These are phyloP conservation scores for Zeus faber DNA, from an alignment of 2,113 vertebrate species.

Conservation along the genomic window DNA sequence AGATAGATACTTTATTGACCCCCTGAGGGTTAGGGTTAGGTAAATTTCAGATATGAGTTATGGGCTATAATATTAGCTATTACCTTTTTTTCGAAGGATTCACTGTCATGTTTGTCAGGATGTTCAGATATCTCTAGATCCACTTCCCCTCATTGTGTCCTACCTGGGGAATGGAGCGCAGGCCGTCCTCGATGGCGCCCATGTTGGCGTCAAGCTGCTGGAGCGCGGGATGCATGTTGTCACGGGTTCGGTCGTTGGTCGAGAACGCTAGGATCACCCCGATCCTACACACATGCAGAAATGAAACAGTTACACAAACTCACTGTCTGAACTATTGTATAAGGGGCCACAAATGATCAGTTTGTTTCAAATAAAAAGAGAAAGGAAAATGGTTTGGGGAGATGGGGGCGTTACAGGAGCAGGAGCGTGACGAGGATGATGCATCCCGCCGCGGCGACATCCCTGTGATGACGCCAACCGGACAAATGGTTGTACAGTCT, in stretches of 20 bases:
- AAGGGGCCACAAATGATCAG: too few species aligned
- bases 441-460: conserved; percentile 58
- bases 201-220: conserved; percentile 50
- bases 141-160: too few species aligned
- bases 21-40: too few species aligned
- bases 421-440: conserved; percentile 71
- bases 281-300: conserved; percentile 40
- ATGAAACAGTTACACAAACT: neutral
- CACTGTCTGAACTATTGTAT: too few species aligned
- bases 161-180: conserved; percentile 68
- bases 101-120: too few species aligned
- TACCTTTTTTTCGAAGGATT: too few species aligned
- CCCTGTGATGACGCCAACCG: conserved; percentile 54
- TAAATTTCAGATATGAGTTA: too few species aligned
- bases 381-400: neutral
- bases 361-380: neutral
- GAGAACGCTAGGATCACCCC: conserved; percentile 72
- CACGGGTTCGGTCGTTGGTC: conserved; percentile 68
- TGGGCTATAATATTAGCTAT: too few species aligned
- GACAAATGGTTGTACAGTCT: conserved; percentile 13
- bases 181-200: conserved; percentile 53
- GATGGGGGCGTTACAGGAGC: conserved; percentile 70
- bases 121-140: too few species aligned
- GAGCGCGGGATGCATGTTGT: conserved; percentile 59
- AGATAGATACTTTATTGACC: too few species aligned